Evolutionary conservation across 2,888 invertebrate species (phyloP).

Genomic region (Rhaphigaster nebulosa): DNA sequence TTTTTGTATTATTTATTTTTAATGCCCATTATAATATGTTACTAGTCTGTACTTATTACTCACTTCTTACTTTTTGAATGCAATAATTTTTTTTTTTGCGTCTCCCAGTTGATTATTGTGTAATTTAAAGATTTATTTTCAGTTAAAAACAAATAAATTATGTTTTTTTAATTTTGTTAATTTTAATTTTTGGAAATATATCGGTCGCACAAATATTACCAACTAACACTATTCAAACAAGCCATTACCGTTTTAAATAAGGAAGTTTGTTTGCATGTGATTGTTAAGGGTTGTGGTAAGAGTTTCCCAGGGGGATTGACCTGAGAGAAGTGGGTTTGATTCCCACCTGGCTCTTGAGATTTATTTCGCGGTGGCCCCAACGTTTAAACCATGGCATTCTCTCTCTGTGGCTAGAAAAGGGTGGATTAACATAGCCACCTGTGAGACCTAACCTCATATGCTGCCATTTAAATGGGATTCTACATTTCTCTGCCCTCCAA

Average conservation of each 20-base stretch:
- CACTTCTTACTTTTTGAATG: too few relatives aligned
- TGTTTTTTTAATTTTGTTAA: background rate
- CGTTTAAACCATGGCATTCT: background rate
- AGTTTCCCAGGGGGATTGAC: background rate
- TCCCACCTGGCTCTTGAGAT: background rate
- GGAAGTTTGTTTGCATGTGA: background rate
- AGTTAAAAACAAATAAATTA: background rate
- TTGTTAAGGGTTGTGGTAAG: background rate
- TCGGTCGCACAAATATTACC: background rate
- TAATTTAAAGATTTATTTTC: too few relatives aligned
- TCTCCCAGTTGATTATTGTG: too few relatives aligned
- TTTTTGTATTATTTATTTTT: too few relatives aligned
- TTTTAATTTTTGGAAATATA: background rate
- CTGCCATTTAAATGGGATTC: background rate
- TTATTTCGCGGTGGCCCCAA: background rate
- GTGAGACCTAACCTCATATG: background rate
- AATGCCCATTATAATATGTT: too few relatives aligned
- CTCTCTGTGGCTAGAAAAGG: background rate
- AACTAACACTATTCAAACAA: background rate
- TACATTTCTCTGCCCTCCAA: background rate
- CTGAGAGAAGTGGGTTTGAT: background rate
- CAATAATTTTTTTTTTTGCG: too few relatives aligned
- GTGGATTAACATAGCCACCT: slow-evolving; percentile 12
- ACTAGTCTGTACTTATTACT: too few relatives aligned
- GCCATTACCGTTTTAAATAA: background rate